Evolutionary conservation across 2,797 vertebrate genomes (phyloP), one percentile per base, ranked within the genome.

Genomic region (Argyrosomus regius): DNA sequence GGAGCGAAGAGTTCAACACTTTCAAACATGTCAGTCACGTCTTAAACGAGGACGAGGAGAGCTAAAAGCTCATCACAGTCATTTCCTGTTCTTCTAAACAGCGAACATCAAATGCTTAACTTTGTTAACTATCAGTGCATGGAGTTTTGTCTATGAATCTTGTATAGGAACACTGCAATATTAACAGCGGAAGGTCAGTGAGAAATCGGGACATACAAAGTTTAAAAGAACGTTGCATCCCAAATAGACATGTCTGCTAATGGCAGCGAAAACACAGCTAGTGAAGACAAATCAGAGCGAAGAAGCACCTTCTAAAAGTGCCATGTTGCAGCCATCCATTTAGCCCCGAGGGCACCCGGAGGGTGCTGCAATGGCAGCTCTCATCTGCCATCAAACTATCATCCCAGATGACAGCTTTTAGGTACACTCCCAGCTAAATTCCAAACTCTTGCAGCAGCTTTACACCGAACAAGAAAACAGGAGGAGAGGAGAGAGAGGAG

Each of bases 311-410:
- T 86, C 79, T 86, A 14, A 91, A 92, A 91, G 90, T 85, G 88
- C 85, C 91, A 88, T 77, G 87, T 84, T 89, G 88, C 87, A 91
- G 87, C 78, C 91, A 87, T 90, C 80, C 88, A 77, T 91, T 92
- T 83, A 91, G 91, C 91, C 92, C 90, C 22, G 91, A 95, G 95
- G 95, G 95, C 95, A 96, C 95, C 93, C 95, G 90, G 93, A 96
- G 96, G 95, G 94, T 94, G 91, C 92, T 93, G 93, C 86, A 56
- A 94, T 90, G 91, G 92, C 91, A 92, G 79, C 90, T 93, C 91
- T 92, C 90, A 93, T 93, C 92, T 88, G 88, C 92, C 88, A 89
- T 92, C 90, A 88, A 79, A 74, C 86, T 84, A 83, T 91, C 87
- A 93, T 89, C 78, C 77, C 85, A 82, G 81, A 83, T 75, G 90